Base-by-base conservation (phyloP, 1,140 invertebrate genomes). In the Zaprionus nigranus region DNA sequence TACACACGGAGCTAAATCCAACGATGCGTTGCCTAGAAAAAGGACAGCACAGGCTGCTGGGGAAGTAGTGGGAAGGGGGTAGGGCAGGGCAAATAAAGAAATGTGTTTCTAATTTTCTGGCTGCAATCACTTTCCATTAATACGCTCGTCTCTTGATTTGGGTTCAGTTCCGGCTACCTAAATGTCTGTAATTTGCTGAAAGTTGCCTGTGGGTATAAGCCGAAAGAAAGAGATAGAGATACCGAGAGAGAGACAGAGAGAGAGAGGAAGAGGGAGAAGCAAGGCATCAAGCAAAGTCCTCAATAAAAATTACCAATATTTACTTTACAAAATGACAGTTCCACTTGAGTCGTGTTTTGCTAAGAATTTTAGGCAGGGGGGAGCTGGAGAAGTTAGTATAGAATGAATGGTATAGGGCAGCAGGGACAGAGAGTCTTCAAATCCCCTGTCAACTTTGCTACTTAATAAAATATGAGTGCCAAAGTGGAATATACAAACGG, bases 271-370 rank as follows among this genome's bases (percentile, higher is more conserved):
- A 46, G 40, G 5, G 40, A 20, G 0, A 43, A 43, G 40, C 40
- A 43, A 57, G 64, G 78, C 79, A 85, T 90, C 85, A 85, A 79
- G 79, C 72, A 90, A 90, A 90, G 88, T 90, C 81, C 81, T 82
- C 85, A 88, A 91, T 88, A 92, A 92, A 92, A 92, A 91, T 92
- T 92, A 92, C 83, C 90, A 92, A 92, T 92, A 92, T 92, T 92
- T 92, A 92, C 86, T 92, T 88, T 92, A 90, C 75, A 76, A 92
- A 87, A 91, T 87, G 83, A 91, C 86, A 91, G 79, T 70, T 76
- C 72, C 72, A 68, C 68, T 58, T 62, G 49, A 17, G 17, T 24
- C 24, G 46, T 51, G 46, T 24, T 24, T 51, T n/a, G 11, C 46
- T 13, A 20, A 22, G 13, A 38, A 38, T 4, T 15, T 13, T 4